Evolutionary conservation across 1,140 invertebrate species (phyloP).

Genomic region (Lasaia peninsularis): DNA sequence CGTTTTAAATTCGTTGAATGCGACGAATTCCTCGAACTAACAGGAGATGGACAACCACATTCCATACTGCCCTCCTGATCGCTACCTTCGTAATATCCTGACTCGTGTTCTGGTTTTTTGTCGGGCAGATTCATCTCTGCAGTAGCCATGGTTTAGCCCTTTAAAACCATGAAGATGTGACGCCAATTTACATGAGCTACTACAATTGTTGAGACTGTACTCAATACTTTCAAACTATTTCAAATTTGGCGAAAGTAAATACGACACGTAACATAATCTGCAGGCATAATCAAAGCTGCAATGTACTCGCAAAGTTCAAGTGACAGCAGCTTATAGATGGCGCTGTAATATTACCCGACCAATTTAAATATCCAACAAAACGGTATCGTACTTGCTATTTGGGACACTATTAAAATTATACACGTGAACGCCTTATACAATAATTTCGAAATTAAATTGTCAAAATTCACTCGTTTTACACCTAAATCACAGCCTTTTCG

Average conservation of each 20-base stretch:
- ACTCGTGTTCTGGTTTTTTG: conserved; percentile 74
- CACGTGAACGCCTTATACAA: conserved; percentile 44
- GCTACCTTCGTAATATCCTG: conserved; percentile 73
- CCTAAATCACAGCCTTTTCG: conserved; percentile 57
- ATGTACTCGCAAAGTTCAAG: conserved; percentile 45
- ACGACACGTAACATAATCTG: conserved; percentile 66
- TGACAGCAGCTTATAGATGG: conserved; percentile 47
- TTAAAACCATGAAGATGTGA: conserved; percentile 55
- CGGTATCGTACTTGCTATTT: conserved; percentile 23
- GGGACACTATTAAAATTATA: conserved; percentile 32
- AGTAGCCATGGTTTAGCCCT: conserved; percentile 64
- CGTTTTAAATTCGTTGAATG: conserved; percentile 61
- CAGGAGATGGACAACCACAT: conserved; percentile 63
- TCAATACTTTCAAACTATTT: conserved; percentile 38
- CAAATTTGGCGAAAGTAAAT: conserved; percentile 59
- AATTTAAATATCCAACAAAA: conserved; percentile 41
- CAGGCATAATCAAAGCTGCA: conserved; percentile 47
- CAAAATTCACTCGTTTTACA: conserved; percentile 48
- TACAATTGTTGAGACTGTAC: conserved; percentile 3
- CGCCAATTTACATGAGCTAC: conserved; percentile 17
- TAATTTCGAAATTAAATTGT: conserved; percentile 58
- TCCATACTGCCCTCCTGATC: conserved; percentile 73
- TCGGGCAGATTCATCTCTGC: conserved; percentile 69
- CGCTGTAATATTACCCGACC: conserved; percentile 54
- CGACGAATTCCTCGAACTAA: conserved; percentile 66